Evolutionary conservation across 2,113 vertebrate species (phyloP), one percentile per base, ranked within the genome.

Genomic region (Xiphophorus maculatus): DNA sequence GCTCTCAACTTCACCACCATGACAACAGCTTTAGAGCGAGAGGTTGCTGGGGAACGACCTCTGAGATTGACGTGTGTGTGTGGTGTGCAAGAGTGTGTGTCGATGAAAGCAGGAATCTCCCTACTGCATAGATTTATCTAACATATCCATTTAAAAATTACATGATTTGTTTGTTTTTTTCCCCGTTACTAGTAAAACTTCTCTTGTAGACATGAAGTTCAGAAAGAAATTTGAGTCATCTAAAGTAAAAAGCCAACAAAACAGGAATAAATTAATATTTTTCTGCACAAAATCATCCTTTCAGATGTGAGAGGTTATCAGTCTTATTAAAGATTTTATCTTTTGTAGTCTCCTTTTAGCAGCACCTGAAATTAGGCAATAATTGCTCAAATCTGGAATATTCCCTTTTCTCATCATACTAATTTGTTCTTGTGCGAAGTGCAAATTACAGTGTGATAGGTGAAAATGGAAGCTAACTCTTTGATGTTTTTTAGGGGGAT

Each of bases 1-100:
- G 76, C 80, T 90, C 87, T 86, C 79, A 79, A 82, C 86, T 85
- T 73, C 84, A 87, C 62, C 74, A 86, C 67, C 89, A 90, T 91
- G 85, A 88, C 88, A 89, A 91, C 79, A 86, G 86, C 79, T 89
- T 91, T 87, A 69, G 79, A 88, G 80, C 77, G 77, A 78, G 64
- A 83, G 75, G 88, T 64, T 87, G 80, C 76, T 62, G 73, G 80
- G 81, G 75, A 77, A 71, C 80, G 73, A 76, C 82, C 69, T 82
- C 60, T 4, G 76, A 83, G 79, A 84, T 63, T 58, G 61, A 66
- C 25, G 69, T 73, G 80, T 73, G 80, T 63, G 66, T 51, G 33
- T 1, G 63, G 63, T 60, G 73, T 69, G 71, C 66, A 63, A 8
- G 28, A 48, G 78, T 67, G 28, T 60, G 78, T 33, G n/a, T 60